Conservation (phyloP, 2,797 vertebrate species). For the Tachyglossus aculeatus region DNA sequence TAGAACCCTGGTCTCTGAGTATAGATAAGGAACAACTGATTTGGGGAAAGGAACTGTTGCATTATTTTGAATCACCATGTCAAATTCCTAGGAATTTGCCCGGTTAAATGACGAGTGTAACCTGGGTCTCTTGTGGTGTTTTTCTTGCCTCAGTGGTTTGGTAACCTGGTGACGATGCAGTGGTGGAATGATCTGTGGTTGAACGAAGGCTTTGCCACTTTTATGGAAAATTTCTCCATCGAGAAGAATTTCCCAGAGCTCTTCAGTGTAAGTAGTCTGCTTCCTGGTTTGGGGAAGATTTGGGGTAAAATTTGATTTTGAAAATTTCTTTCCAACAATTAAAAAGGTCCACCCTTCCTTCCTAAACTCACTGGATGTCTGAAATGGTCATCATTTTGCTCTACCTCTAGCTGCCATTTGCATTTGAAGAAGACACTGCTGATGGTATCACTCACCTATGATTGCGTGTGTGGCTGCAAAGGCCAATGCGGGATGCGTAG, state of each 20-base stretch:
- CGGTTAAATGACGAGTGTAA: no score
- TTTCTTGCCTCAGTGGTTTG: constrained; percentile 88
- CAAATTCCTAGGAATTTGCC: constrained; percentile 6
- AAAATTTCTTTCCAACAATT: background rate
- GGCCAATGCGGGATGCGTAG: no score
- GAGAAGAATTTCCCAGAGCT: constrained; percentile 80
- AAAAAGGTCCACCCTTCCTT: background rate
- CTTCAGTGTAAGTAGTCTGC: constrained; percentile 79
- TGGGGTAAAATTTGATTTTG: background rate
- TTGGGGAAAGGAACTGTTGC: no score
- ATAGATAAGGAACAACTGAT: no score
- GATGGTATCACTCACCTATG: no score
- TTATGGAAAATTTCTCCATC: constrained; percentile 91
- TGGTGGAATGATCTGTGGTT: constrained; percentile 99
- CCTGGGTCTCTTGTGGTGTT: constrained; percentile 1
- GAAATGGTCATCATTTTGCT: no score
- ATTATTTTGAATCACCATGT: no score
- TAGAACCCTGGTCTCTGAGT: no score
- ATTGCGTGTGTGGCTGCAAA: no score
- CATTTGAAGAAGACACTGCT: no score
- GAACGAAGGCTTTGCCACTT: constrained; percentile 96
- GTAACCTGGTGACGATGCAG: constrained; percentile 95
- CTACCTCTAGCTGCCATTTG: no score
- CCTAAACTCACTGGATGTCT: no score
- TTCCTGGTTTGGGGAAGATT: background rate